These are phyloP conservation scores for Microctonus hyperodae DNA, from an alignment of 2,888 invertebrate species.

Conservation along the genomic window DNA sequence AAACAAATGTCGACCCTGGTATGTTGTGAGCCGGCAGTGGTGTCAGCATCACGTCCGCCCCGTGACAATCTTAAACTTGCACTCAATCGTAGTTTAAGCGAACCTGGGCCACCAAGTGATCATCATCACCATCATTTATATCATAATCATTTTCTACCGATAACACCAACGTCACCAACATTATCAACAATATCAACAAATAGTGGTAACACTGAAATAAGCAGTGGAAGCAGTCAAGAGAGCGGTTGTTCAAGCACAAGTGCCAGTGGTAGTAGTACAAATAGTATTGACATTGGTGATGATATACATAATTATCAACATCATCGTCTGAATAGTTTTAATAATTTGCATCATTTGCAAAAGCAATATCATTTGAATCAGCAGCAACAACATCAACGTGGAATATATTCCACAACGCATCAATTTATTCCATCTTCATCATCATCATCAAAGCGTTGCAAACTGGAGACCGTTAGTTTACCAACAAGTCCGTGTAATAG, in stretches of 20 bases:
- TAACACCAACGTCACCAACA: slow-evolving; percentile 52
- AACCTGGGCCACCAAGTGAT: slow-evolving; percentile 64
- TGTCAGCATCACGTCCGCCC: slow-evolving; percentile 60
- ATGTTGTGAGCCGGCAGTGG: slow-evolving; percentile 63
- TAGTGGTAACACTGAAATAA: slow-evolving; percentile 25
- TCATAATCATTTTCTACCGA: slow-evolving; percentile 41
- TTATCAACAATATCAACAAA: slow-evolving; percentile 45
- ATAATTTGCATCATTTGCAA: slow-evolving; percentile 9
- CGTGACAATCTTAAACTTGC: slow-evolving; percentile 68
- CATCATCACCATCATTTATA: slow-evolving; percentile 51
- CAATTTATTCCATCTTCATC: slow-evolving; percentile 25
- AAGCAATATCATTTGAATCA: slow-evolving; percentile 17
- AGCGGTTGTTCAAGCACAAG: slow-evolving; percentile 15
- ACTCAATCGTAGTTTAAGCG: slow-evolving; percentile 67
- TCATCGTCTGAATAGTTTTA: slow-evolving; percentile 29
- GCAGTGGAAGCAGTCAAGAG: not conserved
- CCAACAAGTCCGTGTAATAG: slow-evolving; percentile 66
- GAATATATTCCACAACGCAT: slow-evolving; percentile 22
- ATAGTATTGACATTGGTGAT: slow-evolving; percentile 38
- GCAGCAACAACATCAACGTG: slow-evolving; percentile 19
- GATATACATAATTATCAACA: slow-evolving; percentile 39
- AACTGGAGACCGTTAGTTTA: slow-evolving; percentile 65
- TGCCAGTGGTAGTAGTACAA: slow-evolving; percentile 36
- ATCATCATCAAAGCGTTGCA: slow-evolving; percentile 62
- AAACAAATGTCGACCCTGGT: slow-evolving; percentile 64